Conservation (phyloP, 2,888 invertebrate genomes). For the Lacanobia oleracea region DNA sequence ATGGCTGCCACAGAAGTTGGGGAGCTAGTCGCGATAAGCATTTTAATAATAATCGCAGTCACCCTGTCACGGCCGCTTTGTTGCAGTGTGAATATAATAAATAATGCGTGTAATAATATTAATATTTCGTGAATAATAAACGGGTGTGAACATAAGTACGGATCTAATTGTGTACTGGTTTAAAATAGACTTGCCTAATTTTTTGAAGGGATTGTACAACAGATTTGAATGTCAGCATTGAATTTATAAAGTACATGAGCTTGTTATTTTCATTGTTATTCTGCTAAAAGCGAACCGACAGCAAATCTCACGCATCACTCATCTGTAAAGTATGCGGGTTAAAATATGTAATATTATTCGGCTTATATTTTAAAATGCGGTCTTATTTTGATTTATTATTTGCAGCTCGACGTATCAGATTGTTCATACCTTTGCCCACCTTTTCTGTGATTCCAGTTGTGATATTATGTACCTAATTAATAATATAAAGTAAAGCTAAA, state of each 20-base stretch:
- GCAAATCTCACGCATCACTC: neutral
- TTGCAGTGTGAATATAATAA: constrained; percentile 55
- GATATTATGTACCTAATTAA: neutral
- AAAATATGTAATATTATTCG: neutral
- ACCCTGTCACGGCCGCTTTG: constrained; percentile 60
- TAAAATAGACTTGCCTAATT: constrained; percentile 23
- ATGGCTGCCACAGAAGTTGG: constrained; percentile 64
- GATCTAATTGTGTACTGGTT: constrained; percentile 24
- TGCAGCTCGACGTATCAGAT: neutral
- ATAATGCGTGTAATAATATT: constrained; percentile 46
- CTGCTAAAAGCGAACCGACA: neutral
- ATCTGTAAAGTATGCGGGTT: neutral
- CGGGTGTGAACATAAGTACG: constrained; percentile 26
- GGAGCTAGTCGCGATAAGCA: constrained; percentile 65
- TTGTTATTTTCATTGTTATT: constrained; percentile 27
- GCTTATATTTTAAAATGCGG: neutral
- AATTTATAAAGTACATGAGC: constrained; percentile 23
- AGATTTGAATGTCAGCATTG: constrained; percentile 30
- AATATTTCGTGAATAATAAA: constrained; percentile 35
- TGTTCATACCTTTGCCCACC: neutral
- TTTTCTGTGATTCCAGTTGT: neutral
- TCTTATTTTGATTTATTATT: neutral
- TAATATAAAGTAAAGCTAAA: neutral
- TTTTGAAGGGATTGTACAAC: constrained; percentile 18
- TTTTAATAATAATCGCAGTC: constrained; percentile 62